These are phyloP conservation scores for Heterodera carotae DNA, from an alignment of 1,140 invertebrate species.

Conservation along the genomic window DNA sequence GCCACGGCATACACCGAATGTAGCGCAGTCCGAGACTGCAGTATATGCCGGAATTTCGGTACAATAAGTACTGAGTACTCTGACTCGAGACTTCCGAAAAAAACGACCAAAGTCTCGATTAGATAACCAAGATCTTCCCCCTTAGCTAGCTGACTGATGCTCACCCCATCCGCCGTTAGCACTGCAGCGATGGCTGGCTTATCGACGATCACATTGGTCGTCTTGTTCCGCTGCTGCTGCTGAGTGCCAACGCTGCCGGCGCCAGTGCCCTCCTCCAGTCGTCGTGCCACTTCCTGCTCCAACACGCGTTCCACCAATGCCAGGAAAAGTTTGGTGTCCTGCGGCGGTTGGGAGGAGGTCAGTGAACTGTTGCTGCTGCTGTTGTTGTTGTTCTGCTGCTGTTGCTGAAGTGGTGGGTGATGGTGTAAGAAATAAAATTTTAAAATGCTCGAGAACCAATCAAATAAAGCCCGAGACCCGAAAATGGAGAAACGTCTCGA, in stretches of 20 bases:
- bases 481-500: too few relatives aligned
- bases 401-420: not conserved
- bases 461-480: too few relatives aligned
- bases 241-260: conserved; percentile 1
- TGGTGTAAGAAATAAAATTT: not conserved
- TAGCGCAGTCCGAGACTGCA: too few relatives aligned
- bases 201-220: not conserved
- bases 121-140: too few relatives aligned
- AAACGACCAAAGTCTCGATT: too few relatives aligned
- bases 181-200: not conserved
- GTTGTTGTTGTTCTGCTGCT: not conserved
- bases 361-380: not conserved
- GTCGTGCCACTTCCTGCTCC: conserved; percentile 46
- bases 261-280: conserved; percentile 39
- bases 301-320: conserved; percentile 47
- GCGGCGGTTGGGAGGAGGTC: conserved; percentile 32
- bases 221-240: not conserved
- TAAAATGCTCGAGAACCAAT: too few relatives aligned
- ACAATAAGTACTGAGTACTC: too few relatives aligned
- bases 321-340: conserved; percentile 45
- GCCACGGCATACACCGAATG: not conserved
- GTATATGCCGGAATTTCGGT: too few relatives aligned
- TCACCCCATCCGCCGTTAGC: conserved; percentile 17
- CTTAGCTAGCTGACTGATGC: too few relatives aligned
- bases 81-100: too few relatives aligned